phyloP scores from a whole-genome alignment of 2,888 invertebrate genomes.

The Drosophila neutralis region DNA sequence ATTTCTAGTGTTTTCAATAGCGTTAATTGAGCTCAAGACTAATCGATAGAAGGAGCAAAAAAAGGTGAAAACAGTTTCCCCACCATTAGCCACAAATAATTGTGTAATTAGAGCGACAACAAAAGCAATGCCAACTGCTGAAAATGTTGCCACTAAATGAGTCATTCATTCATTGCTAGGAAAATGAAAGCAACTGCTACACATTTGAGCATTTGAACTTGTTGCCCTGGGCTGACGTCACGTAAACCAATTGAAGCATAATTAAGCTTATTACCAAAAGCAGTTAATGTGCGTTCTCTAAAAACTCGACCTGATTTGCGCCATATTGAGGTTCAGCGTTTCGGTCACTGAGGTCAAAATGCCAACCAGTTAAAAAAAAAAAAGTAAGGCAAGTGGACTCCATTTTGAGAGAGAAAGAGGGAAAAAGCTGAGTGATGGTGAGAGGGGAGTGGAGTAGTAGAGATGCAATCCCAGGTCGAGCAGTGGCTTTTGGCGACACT shows the following conservation, averaged over 20 bases:
- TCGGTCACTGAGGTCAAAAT: slow-evolving; percentile 44
- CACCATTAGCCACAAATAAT: slow-evolving; percentile 10
- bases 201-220: slow-evolving; percentile 42
- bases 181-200: slow-evolving; percentile 35
- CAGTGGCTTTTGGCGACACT: slow-evolving; percentile 60
- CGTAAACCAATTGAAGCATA: slow-evolving; percentile 79
- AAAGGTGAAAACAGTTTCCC: neutral
- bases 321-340: slow-evolving; percentile 40
- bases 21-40: neutral
- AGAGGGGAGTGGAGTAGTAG: neutral
- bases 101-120: slow-evolving; percentile 20
- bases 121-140: slow-evolving; percentile 15
- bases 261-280: slow-evolving; percentile 81
- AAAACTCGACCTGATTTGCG: slow-evolving; percentile 56
- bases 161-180: slow-evolving; percentile 20
- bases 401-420: neutral
- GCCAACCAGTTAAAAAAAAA: slow-evolving; percentile 17
- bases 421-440: neutral
- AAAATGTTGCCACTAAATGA: slow-evolving; percentile 31
- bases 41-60: neutral
- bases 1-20: no score
- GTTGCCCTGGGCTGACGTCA: slow-evolving; percentile 50
- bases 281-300: slow-evolving; percentile 55
- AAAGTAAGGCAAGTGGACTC: slow-evolving; percentile 11
- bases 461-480: slow-evolving; percentile 35